A percentile compares a stretch with the other conserved stretches of the same genome.
These are phyloP conservation scores for Megastigmus dorsalis DNA, from an alignment of 2,888 invertebrate species.

Conservation along the genomic window DNA sequence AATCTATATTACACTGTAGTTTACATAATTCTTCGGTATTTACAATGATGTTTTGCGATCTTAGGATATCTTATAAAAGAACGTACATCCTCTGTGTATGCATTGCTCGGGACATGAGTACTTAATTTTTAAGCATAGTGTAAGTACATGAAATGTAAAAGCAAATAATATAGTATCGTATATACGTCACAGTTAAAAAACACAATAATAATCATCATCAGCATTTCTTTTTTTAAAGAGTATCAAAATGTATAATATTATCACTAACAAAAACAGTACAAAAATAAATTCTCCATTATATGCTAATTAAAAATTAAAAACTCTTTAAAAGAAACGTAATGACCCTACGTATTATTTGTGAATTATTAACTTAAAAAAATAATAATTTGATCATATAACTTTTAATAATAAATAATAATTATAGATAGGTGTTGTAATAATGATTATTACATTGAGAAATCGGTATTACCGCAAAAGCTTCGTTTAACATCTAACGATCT, in stretches of 20 bases:
- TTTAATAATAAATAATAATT: slow-evolving; percentile 47
- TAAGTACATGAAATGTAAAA: not conserved
- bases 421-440: slow-evolving; percentile 8
- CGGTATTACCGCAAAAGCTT: not conserved
- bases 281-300: not conserved
- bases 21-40: slow-evolving; percentile 60
- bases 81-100: slow-evolving; percentile 1
- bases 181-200: slow-evolving; percentile 4
- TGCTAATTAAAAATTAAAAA: slow-evolving; percentile 18
- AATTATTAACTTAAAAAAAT: slow-evolving; percentile 19
- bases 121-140: slow-evolving; percentile 6
- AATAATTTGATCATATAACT: slow-evolving; percentile 29
- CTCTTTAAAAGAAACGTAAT: slow-evolving; percentile 2
- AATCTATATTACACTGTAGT: slow-evolving; percentile 65
- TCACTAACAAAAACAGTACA: not conserved
- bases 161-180: not conserved
- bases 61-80: slow-evolving; percentile 30
- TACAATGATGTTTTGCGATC: slow-evolving; percentile 50
- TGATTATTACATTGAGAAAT: not conserved
- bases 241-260: not conserved
- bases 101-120: slow-evolving; percentile 1
- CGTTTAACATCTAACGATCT: not conserved
- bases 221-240: slow-evolving; percentile 3
- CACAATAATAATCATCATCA: not conserved
- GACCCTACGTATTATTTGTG: not conserved